Base-by-base conservation (phyloP, 92 coral and sea anemone genomes). In the Parazoanthus atlanticus region DNA sequence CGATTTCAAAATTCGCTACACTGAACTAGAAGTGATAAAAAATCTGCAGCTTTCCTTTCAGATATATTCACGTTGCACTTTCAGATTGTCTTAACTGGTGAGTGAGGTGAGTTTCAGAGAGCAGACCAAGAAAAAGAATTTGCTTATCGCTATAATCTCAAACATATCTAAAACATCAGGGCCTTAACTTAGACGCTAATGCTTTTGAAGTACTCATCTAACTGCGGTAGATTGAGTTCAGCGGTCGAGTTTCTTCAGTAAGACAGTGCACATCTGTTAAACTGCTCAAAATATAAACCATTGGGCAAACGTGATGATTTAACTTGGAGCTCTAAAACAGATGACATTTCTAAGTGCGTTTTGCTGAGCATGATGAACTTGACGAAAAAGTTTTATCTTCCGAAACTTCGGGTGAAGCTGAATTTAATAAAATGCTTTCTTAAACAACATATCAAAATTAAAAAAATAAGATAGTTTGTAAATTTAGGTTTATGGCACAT, bases 181-280 rank as follows among this genome's bases (percentile, higher is more conserved):
- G n/a, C 7, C 66, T 61, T 58, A 21, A 46, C 40, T 43, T 38
- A 69, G 43, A 38, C 26, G 34, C 47, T 36, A 84, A 54, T 70
- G 78, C 78, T 29, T 30, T 67, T 84, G 64, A 70, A 84, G 64
- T 16, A 74, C 61, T 69, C 31, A 78, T 17, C 34, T 40, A 82
- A n/a, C 86, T 70, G 78, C 65, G 65, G 78, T 84, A 70, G 87
- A 84, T 36, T 69, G 21, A 65, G 31, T 84, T 67, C 25, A 69
- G 86, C 41, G 61, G 65, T 84, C 23, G 6, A 46, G 49, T 66
- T 12, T 65, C 58, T 12, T 36, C 43, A 29, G 31, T 34, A 12
- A 21, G 19, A 3, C 75, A n/a, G 30, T 25, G 7, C 71, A 52
- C 87, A 84, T 43, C 49, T 84, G 87, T 74, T 69, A 38, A 84